Evolutionary conservation across 2,113 vertebrate species (phyloP), one percentile per base, ranked within the genome.

Genomic region (Phoxinus phoxinus): DNA sequence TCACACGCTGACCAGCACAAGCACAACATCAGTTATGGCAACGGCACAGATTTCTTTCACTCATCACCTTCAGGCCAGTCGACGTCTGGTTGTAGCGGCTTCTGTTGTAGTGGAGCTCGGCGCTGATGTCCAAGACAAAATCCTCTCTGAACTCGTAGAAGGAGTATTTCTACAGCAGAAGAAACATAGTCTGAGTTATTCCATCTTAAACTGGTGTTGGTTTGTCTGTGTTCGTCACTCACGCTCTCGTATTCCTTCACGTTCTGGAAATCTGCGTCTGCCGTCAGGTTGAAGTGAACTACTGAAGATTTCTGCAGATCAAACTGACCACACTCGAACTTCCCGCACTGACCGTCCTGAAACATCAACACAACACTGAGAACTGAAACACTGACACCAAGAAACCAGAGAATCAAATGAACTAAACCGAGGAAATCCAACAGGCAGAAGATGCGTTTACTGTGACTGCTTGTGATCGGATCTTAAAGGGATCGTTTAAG

Each of bases 71-170:
- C 51, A 63, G 37, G 8, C 37, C 61, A 15, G 19, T 84, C 3
- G 63, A 51, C 0, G 30, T 71, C 77, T 88, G 87, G 23, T 41
- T 32, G 48, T 84, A 88, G n/a, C 10, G 82, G 0, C n/a, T 81
- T 25, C 17, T 69, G 65, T 88, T 67, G 65, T 63, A 86, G 63
- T 72, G 1, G 53, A 88, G 11, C 32, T 86, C 19, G 27, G 85
- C 85, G 8, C 13, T 69, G 61, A 75, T 32, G 23, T 30, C 15
- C 9, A 88, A 73, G 4, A 19, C 15, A 1, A 51, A 53, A 30
- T 86, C 82, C 30, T 19, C 7, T 41, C 63, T 84, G 78, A 84
- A 63, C 72, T 77, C 61, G 8, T 41, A 0, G 77, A 88, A 77
- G 37, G 13, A 27, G 32, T 32, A 9, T 61, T 3, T 86, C 87